Conservation (phyloP, 2,888 invertebrate genomes). For the Tryphoninae sp. region DNA sequence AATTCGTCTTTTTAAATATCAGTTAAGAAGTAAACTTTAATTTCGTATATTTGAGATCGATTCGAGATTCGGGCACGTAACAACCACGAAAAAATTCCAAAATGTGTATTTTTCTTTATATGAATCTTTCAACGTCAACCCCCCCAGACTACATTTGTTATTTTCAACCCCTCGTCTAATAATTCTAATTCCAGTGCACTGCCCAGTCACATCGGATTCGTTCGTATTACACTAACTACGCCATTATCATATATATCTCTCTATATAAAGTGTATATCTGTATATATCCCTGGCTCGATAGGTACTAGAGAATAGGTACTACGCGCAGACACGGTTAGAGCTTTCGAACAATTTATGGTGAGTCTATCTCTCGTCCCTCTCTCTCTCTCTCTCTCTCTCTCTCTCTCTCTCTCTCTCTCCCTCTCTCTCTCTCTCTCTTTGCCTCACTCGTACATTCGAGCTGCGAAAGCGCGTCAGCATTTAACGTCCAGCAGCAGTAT, state of each 20-base stretch:
- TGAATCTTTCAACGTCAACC: background rate
- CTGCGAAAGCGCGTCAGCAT: slow-evolving; percentile 80
- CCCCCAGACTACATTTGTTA: background rate
- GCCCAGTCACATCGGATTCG: slow-evolving; percentile 21
- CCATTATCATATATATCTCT: background rate
- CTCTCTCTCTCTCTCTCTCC: no score
- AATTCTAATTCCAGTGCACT: background rate
- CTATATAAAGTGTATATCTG: background rate
- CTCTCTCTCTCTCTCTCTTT: slow-evolving; percentile 18
- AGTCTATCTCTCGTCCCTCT: slow-evolving; percentile 53
- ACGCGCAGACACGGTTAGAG: slow-evolving; percentile 41
- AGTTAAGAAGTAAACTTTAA: background rate
- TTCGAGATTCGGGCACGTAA: no score
- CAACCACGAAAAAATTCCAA: no score
- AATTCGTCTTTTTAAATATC: background rate
- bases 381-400: slow-evolving; percentile 49
- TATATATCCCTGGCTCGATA: slow-evolving; percentile 41
- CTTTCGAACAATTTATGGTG: slow-evolving; percentile 56
- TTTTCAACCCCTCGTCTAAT: background rate
- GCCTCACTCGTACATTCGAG: slow-evolving; percentile 65
- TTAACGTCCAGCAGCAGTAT: slow-evolving; percentile 77
- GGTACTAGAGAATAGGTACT: slow-evolving; percentile 40
- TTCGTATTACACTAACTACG: background rate
- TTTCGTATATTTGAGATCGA: background rate
- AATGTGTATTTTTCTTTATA: background rate